Percentiles rank a stretch among this genome's conserved stretches.
Conservation (phyloP, 1,140 invertebrate species). For the Neuroterus valhalla region DNA sequence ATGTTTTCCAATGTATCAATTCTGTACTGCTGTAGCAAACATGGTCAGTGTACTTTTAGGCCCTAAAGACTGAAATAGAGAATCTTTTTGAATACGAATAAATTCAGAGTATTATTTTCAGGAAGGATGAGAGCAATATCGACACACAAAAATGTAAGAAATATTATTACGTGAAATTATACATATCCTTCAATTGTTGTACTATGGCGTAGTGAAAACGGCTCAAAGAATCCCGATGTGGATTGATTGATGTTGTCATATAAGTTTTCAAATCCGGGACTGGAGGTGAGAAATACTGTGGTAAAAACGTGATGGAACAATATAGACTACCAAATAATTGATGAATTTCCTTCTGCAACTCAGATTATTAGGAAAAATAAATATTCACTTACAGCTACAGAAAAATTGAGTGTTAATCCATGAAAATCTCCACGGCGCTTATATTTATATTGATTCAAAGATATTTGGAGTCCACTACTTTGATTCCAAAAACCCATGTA, state of each 20-base stretch:
- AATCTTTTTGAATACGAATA: too few species aligned
- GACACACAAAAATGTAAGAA: background rate
- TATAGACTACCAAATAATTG: background rate
- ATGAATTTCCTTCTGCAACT: too few species aligned
- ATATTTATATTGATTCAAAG: constrained; percentile 66
- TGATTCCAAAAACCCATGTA: constrained; percentile 72
- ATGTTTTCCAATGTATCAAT: too few species aligned
- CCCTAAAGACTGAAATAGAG: too few species aligned
- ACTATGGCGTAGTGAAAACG: constrained; percentile 78
- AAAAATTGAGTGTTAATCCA: constrained; percentile 72
- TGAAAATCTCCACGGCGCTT: constrained; percentile 74
- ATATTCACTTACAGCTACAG: constrained; percentile 66
- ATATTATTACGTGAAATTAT: constrained; percentile 77
- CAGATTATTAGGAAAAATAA: too few species aligned
- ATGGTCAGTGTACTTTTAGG: too few species aligned
- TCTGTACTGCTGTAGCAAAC: too few species aligned
- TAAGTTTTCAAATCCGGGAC: constrained; percentile 74
- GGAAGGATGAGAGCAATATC: too few species aligned
- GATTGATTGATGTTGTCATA: constrained; percentile 71
- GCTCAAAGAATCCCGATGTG: constrained; percentile 78
- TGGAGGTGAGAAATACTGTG: constrained; percentile 49
- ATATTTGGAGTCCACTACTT: constrained; percentile 60
- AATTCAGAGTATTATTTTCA: too few species aligned
- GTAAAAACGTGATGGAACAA: background rate
- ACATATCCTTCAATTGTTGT: constrained; percentile 77